phyloP scores from a whole-genome alignment of 1,140 invertebrate genomes.

The Drosophila micromelanica region DNA sequence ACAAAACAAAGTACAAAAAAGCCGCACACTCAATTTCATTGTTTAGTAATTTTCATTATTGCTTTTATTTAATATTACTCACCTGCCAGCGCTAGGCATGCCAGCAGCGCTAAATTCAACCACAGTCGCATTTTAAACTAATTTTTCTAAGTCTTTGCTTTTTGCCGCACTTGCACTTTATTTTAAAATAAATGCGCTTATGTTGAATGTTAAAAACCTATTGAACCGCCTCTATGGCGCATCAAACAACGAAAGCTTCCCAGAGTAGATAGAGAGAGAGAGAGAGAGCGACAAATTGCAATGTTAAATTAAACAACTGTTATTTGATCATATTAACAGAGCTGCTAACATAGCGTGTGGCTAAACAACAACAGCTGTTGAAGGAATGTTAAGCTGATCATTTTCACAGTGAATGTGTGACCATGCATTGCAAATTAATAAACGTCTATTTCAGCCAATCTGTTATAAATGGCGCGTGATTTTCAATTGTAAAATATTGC shows the following conservation, averaged over 20 bases:
- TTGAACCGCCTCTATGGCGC: slow-evolving; percentile 18
- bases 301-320: slow-evolving; percentile 17
- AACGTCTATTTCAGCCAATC: neutral
- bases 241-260: slow-evolving; percentile 34
- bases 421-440: neutral
- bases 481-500: neutral
- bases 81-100: slow-evolving; percentile 57
- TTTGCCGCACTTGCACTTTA: slow-evolving; percentile 8
- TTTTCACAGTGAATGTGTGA: slow-evolving; percentile 26
- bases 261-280: neutral
- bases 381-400: slow-evolving; percentile 6
- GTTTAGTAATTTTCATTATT: slow-evolving; percentile 22
- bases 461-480: neutral
- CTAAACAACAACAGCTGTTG: slow-evolving; percentile 6
- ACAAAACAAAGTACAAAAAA: slow-evolving; percentile 2
- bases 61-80: slow-evolving; percentile 33
- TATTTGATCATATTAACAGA: slow-evolving; percentile 20
- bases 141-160: neutral
- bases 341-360: neutral
- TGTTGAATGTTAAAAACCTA: slow-evolving; percentile 12
- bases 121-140: slow-evolving; percentile 49
- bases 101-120: slow-evolving; percentile 51
- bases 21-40: slow-evolving; percentile 32
- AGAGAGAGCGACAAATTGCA: neutral
- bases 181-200: slow-evolving; percentile 2